Conservation (phyloP, 2,113 vertebrate genomes). For the Dasyornis broadbenti region DNA sequence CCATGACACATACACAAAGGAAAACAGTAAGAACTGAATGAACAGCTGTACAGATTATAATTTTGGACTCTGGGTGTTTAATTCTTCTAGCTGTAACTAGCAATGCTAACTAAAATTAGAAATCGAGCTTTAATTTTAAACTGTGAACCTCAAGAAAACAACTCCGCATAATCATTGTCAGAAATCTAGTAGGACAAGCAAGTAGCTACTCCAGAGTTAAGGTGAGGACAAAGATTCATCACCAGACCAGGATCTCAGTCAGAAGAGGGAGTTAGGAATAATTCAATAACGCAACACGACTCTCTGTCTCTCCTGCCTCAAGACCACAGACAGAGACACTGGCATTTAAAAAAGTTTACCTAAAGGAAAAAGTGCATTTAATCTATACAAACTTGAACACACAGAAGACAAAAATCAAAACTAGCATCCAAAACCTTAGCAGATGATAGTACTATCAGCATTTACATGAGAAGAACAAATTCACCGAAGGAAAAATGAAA, state of each 20-base stretch:
- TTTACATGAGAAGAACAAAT: not conserved
- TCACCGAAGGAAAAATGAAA: not conserved
- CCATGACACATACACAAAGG: not conserved
- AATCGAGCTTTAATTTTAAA: not conserved
- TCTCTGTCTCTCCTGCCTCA: not conserved
- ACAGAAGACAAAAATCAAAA: not conserved
- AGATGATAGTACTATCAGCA: not conserved
- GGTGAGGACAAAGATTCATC: not conserved
- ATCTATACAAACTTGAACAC: not conserved
- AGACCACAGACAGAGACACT: not conserved
- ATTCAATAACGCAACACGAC: not conserved
- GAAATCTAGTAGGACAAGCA: not conserved
- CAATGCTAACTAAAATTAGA: not conserved
- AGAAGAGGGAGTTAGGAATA: not conserved
- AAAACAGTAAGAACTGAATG: not conserved
- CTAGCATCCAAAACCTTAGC: not conserved
- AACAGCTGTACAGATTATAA: not conserved
- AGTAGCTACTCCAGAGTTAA: not conserved
- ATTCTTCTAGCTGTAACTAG: not conserved
- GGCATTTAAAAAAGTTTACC: not conserved
- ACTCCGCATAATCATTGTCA: not conserved
- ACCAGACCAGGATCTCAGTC: not conserved
- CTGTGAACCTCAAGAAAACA: not conserved
- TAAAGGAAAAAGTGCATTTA: not conserved
- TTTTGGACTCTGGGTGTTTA: not conserved